Evolutionary conservation across 2,113 vertebrate genomes (phyloP), one percentile per base, ranked within the genome.

Genomic region (Echinops telfairi): DNA sequence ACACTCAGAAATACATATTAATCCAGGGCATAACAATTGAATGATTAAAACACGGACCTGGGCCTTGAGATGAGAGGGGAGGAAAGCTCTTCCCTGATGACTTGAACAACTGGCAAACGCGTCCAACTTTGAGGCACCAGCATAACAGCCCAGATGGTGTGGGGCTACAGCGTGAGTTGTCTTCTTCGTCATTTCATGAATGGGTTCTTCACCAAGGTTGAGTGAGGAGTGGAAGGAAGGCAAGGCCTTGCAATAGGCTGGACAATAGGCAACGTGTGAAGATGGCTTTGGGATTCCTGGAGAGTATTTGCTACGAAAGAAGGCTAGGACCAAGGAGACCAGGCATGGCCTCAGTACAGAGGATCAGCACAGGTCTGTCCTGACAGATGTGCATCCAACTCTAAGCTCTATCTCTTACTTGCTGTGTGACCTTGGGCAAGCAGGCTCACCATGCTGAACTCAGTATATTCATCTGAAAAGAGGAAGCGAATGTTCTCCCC

Each of bases 391-490:
- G n/a, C 40, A 19, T 79, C 87, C 78, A 91, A 43, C 33, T 47
- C 33, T 57, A 89, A 81, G 60, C 27, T 23, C 25, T 36, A 17
- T 70, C 10, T 47, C 23, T 83, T 38, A n/a, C 71, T 83, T 58
- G 71, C 66, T 86, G 81, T 76, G 80, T 82, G 86, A 91, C 17
- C 29, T 64, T 47, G n/a, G 29, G 23, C 33, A 83, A 88, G 83
- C 53, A 71, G n/a, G 60, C 78, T 68, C 86, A 66, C 77, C 68
- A 91, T 36, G 38, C 33, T 15, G 62, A 91, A 62, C 75, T 75
- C 2, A 27, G 2, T 53, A 19, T 66, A 38, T 76, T 71, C 27
- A 33, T 80, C 40, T 57, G 17, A 22, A 31, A n/a, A 71, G 20
- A 70, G 40, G 36, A 17, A 93, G 38, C 43, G 70, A 58, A 85